Evolutionary conservation across 2,888 invertebrate species (phyloP).

Genomic region (Crossocerus cetratus): DNA sequence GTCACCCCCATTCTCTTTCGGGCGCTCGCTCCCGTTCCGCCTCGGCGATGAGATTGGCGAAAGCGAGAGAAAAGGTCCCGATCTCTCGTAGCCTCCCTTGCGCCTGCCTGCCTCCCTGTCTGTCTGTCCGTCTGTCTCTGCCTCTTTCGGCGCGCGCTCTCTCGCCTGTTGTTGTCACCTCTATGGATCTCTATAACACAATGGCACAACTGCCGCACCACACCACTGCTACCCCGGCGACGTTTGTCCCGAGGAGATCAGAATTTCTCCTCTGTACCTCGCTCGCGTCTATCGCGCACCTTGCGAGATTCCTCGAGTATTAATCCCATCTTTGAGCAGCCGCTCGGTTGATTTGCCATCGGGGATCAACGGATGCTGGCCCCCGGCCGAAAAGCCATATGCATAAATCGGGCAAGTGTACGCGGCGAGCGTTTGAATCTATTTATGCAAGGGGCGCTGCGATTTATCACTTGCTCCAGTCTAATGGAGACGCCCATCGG

Average conservation of each 20-base stretch:
- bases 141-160: constrained; percentile 11
- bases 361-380: no score
- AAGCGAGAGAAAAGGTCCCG: constrained; percentile 1
- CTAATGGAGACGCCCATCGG: constrained; percentile 57
- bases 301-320: neutral
- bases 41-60: neutral
- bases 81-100: neutral
- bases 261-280: constrained; percentile 8
- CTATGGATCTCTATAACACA: constrained; percentile 42
- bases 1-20: neutral
- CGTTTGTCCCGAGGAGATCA: constrained; percentile 37
- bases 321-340: neutral
- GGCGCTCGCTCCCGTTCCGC: neutral
- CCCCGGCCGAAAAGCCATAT: constrained; percentile 63
- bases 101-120: neutral
- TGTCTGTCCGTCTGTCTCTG: constrained; percentile 12
- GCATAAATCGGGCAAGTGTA: constrained; percentile 67
- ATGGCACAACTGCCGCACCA: constrained; percentile 59
- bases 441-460: constrained; percentile 59
- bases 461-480: constrained; percentile 63
- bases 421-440: constrained; percentile 61
- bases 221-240: constrained; percentile 34
- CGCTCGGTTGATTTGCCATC: no score
- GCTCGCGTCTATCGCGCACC: constrained; percentile 14
- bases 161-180: constrained; percentile 27